A percentile compares a stretch with the other conserved stretches of the same genome.
phyloP scores from a whole-genome alignment of 2,888 invertebrate genomes.

The Drosophila subsilvestris region DNA sequence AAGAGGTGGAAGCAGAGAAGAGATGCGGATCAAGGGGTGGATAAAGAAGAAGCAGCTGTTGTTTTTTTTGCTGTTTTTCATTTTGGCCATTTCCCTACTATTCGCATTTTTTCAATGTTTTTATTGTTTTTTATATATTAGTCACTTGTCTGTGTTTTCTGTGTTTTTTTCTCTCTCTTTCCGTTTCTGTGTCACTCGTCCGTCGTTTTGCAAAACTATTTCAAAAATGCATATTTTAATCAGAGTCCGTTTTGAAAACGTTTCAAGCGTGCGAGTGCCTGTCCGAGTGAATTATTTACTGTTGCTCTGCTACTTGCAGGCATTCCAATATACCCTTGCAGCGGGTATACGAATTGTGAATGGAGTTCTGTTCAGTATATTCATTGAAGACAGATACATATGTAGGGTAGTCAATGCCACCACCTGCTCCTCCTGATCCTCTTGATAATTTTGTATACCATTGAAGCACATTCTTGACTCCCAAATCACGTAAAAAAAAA shows the following conservation, averaged over 20 bases:
- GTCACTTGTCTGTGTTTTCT: slow-evolving; percentile 53
- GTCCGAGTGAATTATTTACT: neutral
- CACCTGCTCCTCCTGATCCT: too few relatives aligned
- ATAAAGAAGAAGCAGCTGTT: neutral
- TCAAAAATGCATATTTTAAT: slow-evolving; percentile 38
- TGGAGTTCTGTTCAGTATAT: too few relatives aligned
- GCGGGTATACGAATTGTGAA: neutral
- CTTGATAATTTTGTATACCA: too few relatives aligned
- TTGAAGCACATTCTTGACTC: too few relatives aligned
- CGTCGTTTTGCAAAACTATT: slow-evolving; percentile 36
- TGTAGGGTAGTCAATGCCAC: too few relatives aligned
- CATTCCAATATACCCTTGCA: neutral
- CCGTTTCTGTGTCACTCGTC: slow-evolving; percentile 24
- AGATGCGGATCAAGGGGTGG: neutral
- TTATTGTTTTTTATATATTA: too few relatives aligned
- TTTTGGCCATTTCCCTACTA: slow-evolving; percentile 19
- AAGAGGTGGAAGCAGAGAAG: neutral
- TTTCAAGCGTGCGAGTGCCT: neutral
- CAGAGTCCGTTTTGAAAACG: neutral
- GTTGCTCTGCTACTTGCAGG: neutral
- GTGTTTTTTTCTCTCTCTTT: slow-evolving; percentile 9
- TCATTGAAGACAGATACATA: too few relatives aligned
- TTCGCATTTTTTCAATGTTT: slow-evolving; percentile 29
- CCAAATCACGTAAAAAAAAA: too few relatives aligned
- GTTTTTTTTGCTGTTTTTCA: slow-evolving; percentile 7